Conservation (phyloP, 2,113 vertebrate genomes). For the Polypterus senegalus region DNA sequence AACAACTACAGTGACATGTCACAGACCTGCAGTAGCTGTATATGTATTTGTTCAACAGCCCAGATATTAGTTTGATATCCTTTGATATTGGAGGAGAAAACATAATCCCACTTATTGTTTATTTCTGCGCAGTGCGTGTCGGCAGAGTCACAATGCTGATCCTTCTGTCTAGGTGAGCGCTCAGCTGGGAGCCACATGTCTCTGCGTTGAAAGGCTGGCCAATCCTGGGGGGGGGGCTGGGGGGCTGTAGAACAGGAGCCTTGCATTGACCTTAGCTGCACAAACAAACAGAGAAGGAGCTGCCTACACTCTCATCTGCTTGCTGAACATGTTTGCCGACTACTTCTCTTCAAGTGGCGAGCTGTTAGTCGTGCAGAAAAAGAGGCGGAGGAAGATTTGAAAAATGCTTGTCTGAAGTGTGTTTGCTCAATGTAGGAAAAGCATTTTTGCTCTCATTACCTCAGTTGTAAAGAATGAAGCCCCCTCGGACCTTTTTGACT, state of each 20-base stretch:
- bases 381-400: background rate
- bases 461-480: background rate
- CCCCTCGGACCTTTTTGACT: background rate
- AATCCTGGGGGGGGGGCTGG: too few relatives aligned
- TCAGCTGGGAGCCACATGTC: constrained; percentile 5
- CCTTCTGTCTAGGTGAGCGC: background rate
- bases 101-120: too few relatives aligned
- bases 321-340: background rate
- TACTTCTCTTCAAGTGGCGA: background rate
- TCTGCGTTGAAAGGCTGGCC: too few relatives aligned
- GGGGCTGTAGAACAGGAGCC: too few relatives aligned
- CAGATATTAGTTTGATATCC: too few relatives aligned
- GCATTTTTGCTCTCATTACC: background rate
- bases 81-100: too few relatives aligned
- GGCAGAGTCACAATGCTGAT: too few relatives aligned
- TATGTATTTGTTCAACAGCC: too few relatives aligned
- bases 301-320: background rate
- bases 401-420: background rate
- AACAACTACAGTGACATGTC: too few relatives aligned
- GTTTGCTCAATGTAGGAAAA: background rate
- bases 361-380: background rate
- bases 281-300: background rate
- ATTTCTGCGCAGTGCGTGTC: too few relatives aligned
- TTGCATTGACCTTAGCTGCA: background rate
- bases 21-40: too few relatives aligned